Base-by-base conservation (phyloP, 2,113 vertebrate genomes). In the Daphoenositta chrysoptera region DNA sequence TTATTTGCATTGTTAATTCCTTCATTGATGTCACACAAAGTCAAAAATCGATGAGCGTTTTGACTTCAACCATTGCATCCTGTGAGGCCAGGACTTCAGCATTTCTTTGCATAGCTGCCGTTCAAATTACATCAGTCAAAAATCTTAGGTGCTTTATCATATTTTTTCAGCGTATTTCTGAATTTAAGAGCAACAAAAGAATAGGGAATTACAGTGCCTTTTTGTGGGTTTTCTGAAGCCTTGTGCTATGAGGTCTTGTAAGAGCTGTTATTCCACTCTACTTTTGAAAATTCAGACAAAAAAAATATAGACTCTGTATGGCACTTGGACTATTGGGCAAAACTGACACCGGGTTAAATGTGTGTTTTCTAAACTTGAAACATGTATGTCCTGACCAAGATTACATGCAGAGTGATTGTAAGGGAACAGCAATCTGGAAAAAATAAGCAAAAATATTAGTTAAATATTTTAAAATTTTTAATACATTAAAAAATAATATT, bases 1-100 rank as follows among this genome's bases (percentile, higher is more conserved):
- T 91, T 92, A 72, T 96, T 94, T 96, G n/a, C 63, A 80, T 85
- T 90, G 42, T 73, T 89, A 80, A 87, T 72, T 90, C 63, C 42
- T 83, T 88, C 14, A 57, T 37, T 91, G 66, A 83, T 91, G 77
- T 93, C 77, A 37, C 42, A 60, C 11, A 37, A 39, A 73, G 17
- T 56, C 39, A 75, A 89, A 89, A 94, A 84, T 12, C 84, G 20
- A 70, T 75, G 82, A 68, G 13, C 87, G 42, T 39, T 82, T 79
- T 80, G 30, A 51, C 37, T 84, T 93, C 57, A 84, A 2, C 22
- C 7, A 11, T 33, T 82, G 35, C 0, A 0, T 57, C 8, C 22
- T 72, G 7, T 53, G 47, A 70, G 17, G 18, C 35, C 42, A 37
- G 31, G 28, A 61, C 28, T 54, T 89, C 33, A 89, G 10, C 16